Evolutionary conservation across 1,140 invertebrate species (phyloP).

Genomic region (Hypsibius dujardini): DNA sequence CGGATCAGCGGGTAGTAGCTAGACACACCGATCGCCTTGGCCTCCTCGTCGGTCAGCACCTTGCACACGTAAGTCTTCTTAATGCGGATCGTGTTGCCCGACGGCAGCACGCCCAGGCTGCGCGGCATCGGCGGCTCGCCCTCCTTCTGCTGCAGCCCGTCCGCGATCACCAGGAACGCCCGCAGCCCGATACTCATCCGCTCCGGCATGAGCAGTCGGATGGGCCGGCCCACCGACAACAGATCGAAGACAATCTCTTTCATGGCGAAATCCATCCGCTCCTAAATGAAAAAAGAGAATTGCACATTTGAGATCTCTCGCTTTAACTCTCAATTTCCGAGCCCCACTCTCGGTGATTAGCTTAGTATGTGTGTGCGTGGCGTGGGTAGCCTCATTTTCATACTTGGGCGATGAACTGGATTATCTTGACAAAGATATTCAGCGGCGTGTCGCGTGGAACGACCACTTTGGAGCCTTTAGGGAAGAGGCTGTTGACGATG

Average conservation of each 20-base stretch:
- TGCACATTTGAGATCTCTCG: background rate
- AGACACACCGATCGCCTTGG: constrained; percentile 82
- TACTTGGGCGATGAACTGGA: constrained; percentile 91
- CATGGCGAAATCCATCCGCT: constrained; percentile 92
- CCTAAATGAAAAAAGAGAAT: constrained; percentile 34
- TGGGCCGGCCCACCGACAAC: constrained; percentile 74
- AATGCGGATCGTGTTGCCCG: constrained; percentile 76
- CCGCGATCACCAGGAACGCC: constrained; percentile 92
- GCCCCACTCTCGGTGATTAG: no score
- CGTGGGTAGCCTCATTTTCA: constrained; percentile 15
- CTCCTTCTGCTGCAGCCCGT: constrained; percentile 94
- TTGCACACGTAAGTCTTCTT: constrained; percentile 93
- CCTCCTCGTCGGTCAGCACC: constrained; percentile 83
- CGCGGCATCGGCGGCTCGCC: constrained; percentile 93
- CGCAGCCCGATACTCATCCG: constrained; percentile 92
- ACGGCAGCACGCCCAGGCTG: constrained; percentile 76
- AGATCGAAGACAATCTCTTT: constrained; percentile 96
- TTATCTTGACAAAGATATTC: constrained; percentile 99
- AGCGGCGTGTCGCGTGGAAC: constrained; percentile 90
- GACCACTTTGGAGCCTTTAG: constrained; percentile 90
- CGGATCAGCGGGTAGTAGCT: constrained; percentile 86
- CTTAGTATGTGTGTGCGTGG: no score
- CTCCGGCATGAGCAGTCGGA: constrained; percentile 88
- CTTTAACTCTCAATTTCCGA: background rate
- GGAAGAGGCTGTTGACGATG: constrained; percentile 94